Conservation (phyloP, 2,113 vertebrate genomes). For the Dasyurus viverrinus region DNA sequence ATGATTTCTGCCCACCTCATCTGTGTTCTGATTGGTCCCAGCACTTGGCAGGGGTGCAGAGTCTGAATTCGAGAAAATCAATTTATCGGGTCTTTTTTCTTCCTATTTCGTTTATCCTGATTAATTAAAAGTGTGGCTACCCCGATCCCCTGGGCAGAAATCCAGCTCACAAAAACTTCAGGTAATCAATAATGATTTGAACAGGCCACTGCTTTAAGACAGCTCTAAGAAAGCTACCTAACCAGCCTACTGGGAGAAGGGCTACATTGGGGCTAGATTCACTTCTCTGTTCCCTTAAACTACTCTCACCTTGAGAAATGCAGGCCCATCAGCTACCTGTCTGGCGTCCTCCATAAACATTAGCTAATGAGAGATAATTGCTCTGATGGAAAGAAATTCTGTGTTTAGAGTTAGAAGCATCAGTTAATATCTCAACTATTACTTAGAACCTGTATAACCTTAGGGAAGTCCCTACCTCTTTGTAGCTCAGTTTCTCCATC, state of each 20-base stretch:
- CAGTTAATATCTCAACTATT: accelerated
- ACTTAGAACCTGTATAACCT: background rate
- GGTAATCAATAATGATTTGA: background rate
- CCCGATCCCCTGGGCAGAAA: background rate
- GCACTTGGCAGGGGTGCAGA: background rate
- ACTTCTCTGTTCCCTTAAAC: background rate
- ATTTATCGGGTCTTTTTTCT: background rate
- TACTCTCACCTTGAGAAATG: background rate
- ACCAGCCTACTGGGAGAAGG: background rate
- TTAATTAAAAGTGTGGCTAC: slow-evolving; percentile 2
- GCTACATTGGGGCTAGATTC: background rate
- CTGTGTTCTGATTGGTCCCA: background rate
- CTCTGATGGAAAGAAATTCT: too few relatives aligned
- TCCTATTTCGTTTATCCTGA: background rate
- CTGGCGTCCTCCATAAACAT: background rate
- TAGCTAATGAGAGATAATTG: background rate
- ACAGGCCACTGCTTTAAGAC: background rate
- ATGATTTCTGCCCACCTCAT: background rate
- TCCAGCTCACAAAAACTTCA: background rate
- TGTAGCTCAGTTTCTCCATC: background rate
- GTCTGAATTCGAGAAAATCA: background rate
- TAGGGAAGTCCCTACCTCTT: background rate
- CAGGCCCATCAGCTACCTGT: background rate
- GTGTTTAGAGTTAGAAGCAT: background rate
- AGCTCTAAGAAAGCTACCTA: background rate